Base-by-base conservation (phyloP, 2,113 vertebrate genomes). In the Collichthys lucidus region DNA sequence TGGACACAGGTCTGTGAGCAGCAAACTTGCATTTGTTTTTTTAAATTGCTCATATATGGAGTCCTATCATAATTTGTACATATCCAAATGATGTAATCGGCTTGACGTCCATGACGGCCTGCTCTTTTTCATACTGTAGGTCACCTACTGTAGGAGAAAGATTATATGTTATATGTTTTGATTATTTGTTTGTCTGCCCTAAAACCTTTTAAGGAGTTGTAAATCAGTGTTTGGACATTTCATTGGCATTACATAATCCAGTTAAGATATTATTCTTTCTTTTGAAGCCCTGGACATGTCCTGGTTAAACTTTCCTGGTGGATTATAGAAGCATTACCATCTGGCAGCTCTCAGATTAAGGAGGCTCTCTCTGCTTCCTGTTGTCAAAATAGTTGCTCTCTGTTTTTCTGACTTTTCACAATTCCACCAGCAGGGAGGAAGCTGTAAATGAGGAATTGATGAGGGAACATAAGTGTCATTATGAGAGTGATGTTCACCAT, bases 391-490 rank as follows among this genome's bases (percentile, higher is more conserved):
- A 49, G 53, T 55, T 69, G 7, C 47, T 67, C 56, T 82, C 22
- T 69, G 55, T 49, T 50, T 29, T 46, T 63, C 19, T 60, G 52
- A 78, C 59, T 62, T 40, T 40, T 20, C 44, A n/a, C 29, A 59
- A 50, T 59, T 11, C 35, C 47, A 81, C 15, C 74, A 67, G 50
- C 46, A 0, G 68, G 57, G 73, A 64, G 79, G 53, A 81, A 76
- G 46, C 68, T 61, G 70, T 16, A 62, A 92, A 92, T 67, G 79
- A 88, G 79, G 67, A 83, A 86, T 64, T 70, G 85, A 89, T 85
- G 88, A 89, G 73, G 29, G 83, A 50, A 47, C 10, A 20, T 42
- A 29, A 20, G 63, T 60, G 72, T 40, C 70, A 67, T 74, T 82
- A 53, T 75, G 62, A 82, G 77, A 14, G 6, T 62, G 87, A 90